Evolutionary conservation across 2,888 invertebrate species (phyloP).

Genomic region (Chaitophorus viminalis): DNA sequence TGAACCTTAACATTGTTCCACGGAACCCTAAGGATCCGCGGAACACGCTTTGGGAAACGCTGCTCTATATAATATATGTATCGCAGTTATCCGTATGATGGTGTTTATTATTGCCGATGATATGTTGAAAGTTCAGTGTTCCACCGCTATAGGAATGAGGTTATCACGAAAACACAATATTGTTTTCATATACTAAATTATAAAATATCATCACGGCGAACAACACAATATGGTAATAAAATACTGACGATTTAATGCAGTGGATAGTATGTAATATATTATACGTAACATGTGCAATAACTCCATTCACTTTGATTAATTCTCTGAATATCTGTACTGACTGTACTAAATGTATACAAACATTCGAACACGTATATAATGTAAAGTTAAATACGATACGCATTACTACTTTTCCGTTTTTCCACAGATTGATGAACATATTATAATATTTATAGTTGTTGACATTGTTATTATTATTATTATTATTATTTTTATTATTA

Average conservation of each 20-base stretch:
- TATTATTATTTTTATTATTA: not conserved
- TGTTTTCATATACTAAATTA: not conserved
- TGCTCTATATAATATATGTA: no score
- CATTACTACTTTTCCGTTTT: not conserved
- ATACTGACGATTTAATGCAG: not conserved
- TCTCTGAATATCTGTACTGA: not conserved
- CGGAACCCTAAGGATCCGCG: no score
- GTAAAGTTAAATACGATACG: not conserved
- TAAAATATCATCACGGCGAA: not conserved
- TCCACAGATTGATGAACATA: not conserved
- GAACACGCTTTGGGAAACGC: no score
- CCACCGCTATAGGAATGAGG: not conserved
- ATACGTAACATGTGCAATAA: not conserved
- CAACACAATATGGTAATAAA: not conserved
- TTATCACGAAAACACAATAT: not conserved
- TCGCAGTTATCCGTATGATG: no score
- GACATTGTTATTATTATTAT: not conserved
- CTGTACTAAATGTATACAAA: no score
- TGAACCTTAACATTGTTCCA: no score
- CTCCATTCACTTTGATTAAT: not conserved
- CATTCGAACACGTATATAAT: no score
- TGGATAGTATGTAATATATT: not conserved
- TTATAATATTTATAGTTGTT: no score
- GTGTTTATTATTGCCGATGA: no score
- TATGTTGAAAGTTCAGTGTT: no score